Conservation (phyloP, 2,888 invertebrate genomes). For the Desoria tigrina region DNA sequence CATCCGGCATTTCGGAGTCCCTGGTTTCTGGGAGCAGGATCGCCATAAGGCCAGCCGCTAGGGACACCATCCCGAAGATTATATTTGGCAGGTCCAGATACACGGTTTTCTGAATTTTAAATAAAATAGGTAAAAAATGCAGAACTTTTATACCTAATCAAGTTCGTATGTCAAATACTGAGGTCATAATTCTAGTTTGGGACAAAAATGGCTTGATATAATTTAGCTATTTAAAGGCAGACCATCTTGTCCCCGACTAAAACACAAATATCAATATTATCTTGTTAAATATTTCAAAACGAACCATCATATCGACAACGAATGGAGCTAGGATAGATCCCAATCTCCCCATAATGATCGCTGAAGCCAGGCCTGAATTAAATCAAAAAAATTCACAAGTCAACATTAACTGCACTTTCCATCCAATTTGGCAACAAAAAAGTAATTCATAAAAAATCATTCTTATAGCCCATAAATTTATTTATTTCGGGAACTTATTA, state of each 20-base stretch:
- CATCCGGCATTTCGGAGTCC: constrained; percentile 23
- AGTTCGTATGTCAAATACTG: background rate
- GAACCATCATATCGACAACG: constrained; percentile 46
- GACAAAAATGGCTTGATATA: no score
- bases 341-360: constrained; percentile 39
- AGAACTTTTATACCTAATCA: background rate
- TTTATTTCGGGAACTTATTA: no score
- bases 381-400: background rate
- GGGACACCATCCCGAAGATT: constrained; percentile 33
- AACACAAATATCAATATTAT: no score
- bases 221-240: no score
- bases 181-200: no score
- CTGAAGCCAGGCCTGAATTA: constrained; percentile 30
- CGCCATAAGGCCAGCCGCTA: constrained; percentile 34
- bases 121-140: background rate
- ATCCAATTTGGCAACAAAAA: no score
- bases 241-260: no score
- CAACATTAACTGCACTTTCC: background rate
- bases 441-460: no score
- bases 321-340: constrained; percentile 46
- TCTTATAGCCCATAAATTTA: no score
- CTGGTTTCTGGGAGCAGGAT: constrained; percentile 44
- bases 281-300: no score
- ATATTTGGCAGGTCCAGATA: constrained; percentile 22
- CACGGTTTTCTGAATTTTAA: constrained; percentile 11